These are phyloP conservation scores for Caenorhabditis drosophilae DNA, from an alignment of 2,888 invertebrate species.

Conservation along the genomic window DNA sequence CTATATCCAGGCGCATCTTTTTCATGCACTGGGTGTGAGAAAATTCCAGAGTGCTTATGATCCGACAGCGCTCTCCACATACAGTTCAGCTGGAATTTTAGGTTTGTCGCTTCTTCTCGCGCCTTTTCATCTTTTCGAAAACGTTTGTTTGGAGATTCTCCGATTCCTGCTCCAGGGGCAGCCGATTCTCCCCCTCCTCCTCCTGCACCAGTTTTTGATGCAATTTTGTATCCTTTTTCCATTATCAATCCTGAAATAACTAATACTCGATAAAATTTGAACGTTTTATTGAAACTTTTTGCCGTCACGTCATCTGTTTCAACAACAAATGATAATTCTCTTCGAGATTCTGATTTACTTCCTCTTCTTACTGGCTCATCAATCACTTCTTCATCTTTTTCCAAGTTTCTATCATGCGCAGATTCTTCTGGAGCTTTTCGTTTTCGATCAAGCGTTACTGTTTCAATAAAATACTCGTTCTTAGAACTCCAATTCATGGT, in stretches of 20 bases:
- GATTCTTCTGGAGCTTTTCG: conserved; percentile 4
- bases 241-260: conserved; percentile 14
- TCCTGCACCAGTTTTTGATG: not conserved
- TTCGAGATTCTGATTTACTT: conserved; percentile 7
- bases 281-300: conserved; percentile 1
- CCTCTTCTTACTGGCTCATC: not conserved
- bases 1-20: conserved; percentile 87
- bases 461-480: not conserved
- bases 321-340: conserved; percentile 10
- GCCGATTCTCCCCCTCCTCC: no score
- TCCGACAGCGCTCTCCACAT: conserved; percentile 19
- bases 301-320: conserved; percentile 3
- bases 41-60: conserved; percentile 76
- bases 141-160: conserved; percentile 17
- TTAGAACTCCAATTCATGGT: conserved; percentile 1
- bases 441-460: not conserved
- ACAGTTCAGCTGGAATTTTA: conserved; percentile 25
- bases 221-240: conserved; percentile 1
- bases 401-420: conserved; percentile 11
- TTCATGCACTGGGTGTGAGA: conserved; percentile 84
- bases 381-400: conserved; percentile 8
- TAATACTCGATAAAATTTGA: not conserved
- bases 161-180: not conserved
- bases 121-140: conserved; percentile 23
- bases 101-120: conserved; percentile 15